These are phyloP conservation scores for Pinna nobilis DNA, from an alignment of 1,140 invertebrate species.

Conservation along the genomic window DNA sequence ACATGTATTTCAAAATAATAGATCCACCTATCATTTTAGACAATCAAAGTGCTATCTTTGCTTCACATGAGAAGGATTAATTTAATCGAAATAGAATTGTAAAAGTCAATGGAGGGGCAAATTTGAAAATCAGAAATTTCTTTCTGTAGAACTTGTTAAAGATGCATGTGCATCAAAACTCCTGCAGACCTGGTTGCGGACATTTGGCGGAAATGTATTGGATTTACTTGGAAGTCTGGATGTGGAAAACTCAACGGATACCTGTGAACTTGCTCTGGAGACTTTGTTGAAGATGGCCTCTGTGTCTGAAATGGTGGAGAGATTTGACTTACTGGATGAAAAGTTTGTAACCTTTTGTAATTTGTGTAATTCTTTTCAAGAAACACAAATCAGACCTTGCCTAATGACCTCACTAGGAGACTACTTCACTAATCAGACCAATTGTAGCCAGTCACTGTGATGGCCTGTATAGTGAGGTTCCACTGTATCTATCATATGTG, in stretches of 20 bases:
- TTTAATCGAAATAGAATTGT: no score
- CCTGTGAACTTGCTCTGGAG: conserved; percentile 73
- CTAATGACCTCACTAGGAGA: no score
- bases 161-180: conserved; percentile 64
- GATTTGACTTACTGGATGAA: conserved; percentile 72
- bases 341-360: conserved; percentile 63
- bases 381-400: no score
- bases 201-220: conserved; percentile 79
- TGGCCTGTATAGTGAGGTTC: no score
- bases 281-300: conserved; percentile 74
- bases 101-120: no score
- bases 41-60: no score
- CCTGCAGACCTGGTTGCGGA: conserved; percentile 81
- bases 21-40: no score
- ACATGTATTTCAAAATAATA: no score
- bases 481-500: neutral
- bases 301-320: conserved; percentile 64
- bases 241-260: conserved; percentile 77
- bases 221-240: conserved; percentile 80
- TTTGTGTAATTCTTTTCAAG: no score
- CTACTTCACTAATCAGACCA: no score
- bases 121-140: neutral
- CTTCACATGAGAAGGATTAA: no score
- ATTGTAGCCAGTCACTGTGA: no score
- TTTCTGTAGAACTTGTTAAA: conserved; percentile 61